Percentiles rank a stretch among this genome's conserved stretches.
Conservation (phyloP, 2,888 invertebrate species). For the Cheilosia vernalis region DNA sequence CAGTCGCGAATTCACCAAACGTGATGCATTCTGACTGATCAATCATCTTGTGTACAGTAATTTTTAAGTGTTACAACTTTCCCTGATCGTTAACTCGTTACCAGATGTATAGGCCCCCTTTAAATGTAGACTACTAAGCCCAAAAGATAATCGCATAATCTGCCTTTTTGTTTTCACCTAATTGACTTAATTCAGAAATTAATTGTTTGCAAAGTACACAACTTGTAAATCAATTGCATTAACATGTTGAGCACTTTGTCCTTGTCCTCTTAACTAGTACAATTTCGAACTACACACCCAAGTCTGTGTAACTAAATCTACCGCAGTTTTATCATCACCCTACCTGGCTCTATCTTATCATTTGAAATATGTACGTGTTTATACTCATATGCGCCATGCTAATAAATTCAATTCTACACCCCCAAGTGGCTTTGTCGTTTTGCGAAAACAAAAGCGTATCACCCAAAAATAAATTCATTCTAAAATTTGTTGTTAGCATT, state of each 20-base stretch:
- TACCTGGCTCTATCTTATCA: slow-evolving; percentile 20
- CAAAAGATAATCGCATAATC: not conserved
- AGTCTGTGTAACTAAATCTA: not conserved
- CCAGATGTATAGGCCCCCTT: no score
- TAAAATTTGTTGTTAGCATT: not conserved
- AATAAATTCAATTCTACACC: not conserved
- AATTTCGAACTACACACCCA: slow-evolving; percentile 14
- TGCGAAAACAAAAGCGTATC: no score
- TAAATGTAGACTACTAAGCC: not conserved
- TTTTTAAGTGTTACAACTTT: no score
- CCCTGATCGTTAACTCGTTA: no score
- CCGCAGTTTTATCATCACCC: slow-evolving; percentile 35
- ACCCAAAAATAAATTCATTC: no score
- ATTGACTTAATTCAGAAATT: not conserved
- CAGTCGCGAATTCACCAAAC: no score
- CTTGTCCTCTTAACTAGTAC: not conserved
- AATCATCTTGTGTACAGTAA: no score
- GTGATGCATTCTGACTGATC: no score
- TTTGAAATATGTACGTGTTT: not conserved
- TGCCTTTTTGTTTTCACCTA: not conserved
- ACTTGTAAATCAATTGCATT: slow-evolving; percentile 30
- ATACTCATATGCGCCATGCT: slow-evolving; percentile 15
- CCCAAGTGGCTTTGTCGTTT: not conserved
- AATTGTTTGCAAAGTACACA: not conserved
- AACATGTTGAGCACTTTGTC: slow-evolving; percentile 18